Base-by-base conservation (phyloP, 2,113 vertebrate species). In the Seriola aureovittata region DNA sequence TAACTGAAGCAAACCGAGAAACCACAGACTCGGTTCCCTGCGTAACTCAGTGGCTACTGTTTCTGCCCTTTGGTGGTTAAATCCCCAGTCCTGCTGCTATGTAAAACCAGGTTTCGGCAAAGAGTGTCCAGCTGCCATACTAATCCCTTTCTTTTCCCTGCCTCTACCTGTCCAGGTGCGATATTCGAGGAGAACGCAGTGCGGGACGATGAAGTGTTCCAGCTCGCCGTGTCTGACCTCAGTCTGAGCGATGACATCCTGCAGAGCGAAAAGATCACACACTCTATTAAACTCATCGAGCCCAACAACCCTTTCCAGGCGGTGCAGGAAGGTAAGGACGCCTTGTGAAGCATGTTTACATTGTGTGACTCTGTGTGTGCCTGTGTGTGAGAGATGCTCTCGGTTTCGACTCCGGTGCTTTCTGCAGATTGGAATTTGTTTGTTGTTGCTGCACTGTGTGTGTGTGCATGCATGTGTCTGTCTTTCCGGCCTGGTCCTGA, bases 231-330 rank as follows among this genome's bases (percentile, higher is more conserved):
- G 83, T 98, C 98, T 0, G 98, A 99, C 94, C 96, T 99, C 88
- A 98, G 98, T 78, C 96, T 99, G 94, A 99, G 97, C 32, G 98
- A 99, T 90, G 98, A 99, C 93, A 96, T 98, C 76, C 93, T 99
- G 90, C 98, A 99, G 94, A 99, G 98, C 68, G 98, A 99, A 93
- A 99, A 98, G 93, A 99, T 99, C 95, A 99, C 98, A 5, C 98
- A 98, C 92, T 99, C 98, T 71, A 98, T 99, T 92, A 99, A 99
- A 91, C 96, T 97, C 90, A 98, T 99, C 71, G 97, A 99, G 92
- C 96, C 97, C 89, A 98, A 99, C 94, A 99, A 99, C 91, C 98
- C 98, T 0, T 99, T 99, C 93, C 98, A 99, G 96, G 98, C 98
- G 0, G 97, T 99, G 62, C 98, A 99, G 90, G 98, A 99, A 97